These are phyloP conservation scores for Bemisia tabaci DNA, from an alignment of 1,140 invertebrate genomes.

Conservation along the genomic window DNA sequence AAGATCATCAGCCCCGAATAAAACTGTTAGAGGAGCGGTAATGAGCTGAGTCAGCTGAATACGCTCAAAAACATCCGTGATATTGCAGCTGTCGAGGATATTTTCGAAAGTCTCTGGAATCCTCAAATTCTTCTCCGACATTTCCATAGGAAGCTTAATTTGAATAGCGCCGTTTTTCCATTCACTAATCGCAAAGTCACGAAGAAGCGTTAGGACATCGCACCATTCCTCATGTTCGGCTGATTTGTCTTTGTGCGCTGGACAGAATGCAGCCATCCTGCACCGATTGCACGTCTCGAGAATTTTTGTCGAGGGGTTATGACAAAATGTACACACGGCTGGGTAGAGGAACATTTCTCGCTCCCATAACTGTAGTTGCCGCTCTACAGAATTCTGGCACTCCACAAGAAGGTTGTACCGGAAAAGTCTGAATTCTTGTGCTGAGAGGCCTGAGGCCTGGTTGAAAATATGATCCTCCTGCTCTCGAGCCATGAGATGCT, in stretches of 20 bases:
- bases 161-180: slow-evolving; percentile 23
- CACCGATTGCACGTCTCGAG: slow-evolving; percentile 40
- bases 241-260: slow-evolving; percentile 27
- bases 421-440: slow-evolving; percentile 7
- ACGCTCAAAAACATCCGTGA: slow-evolving; percentile 34
- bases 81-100: too few relatives aligned
- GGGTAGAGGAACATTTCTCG: slow-evolving; percentile 52
- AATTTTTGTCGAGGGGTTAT: slow-evolving; percentile 33
- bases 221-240: slow-evolving; percentile 31
- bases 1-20: slow-evolving; percentile 35
- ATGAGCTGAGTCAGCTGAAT: slow-evolving; percentile 47
- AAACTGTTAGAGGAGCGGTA: slow-evolving; percentile 44
- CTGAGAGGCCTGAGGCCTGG: slow-evolving; percentile 34
- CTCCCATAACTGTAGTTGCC: slow-evolving; percentile 44
- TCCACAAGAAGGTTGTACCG: slow-evolving; percentile 30
- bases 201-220: slow-evolving; percentile 23
- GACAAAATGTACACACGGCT: slow-evolving; percentile 40
- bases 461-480: background rate
- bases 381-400: slow-evolving; percentile 40
- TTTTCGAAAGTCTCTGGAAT: slow-evolving; percentile 35
- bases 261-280: slow-evolving; percentile 35
- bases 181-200: slow-evolving; percentile 19
- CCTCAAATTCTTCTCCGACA: slow-evolving; percentile 18
- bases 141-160: slow-evolving; percentile 34
- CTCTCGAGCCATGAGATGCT: slow-evolving; percentile 18